Evolutionary conservation across 2,888 invertebrate species (phyloP), one percentile per base, ranked within the genome.

Genomic region (Cryptus armator): DNA sequence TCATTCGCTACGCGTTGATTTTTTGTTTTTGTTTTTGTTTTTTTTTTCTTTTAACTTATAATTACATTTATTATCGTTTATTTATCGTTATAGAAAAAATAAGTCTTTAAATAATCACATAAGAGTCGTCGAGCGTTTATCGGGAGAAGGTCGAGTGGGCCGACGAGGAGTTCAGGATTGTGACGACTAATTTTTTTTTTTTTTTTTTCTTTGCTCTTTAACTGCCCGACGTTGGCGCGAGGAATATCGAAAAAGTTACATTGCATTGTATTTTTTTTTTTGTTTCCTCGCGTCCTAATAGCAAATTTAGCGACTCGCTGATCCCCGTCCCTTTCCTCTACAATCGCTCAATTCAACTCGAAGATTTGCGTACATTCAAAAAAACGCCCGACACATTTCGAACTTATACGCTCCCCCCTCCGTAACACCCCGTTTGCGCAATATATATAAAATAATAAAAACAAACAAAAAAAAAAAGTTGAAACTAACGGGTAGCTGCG

Each of bases 101-200:
- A 93, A 93, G 93, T 93, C 93, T 93, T 93, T 91, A 93, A 93
- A 93, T 92, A 93, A 93, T 93, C 92, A 93, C 93, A 93, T 92
- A 92, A 93, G 90, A 93, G 91, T 92, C 89, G 88, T 89, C 91
- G 91, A 92, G 91, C 89, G 90, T 89, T 83, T 68, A 67, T 82
- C 72, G 78, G 76, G 78, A 78, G 72, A 66, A 68, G 44, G 72
- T 82, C 81, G 81, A 82, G 66, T 64, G 78, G 70, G 48, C 67
- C 77, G 72, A 64, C 74, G 64, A 70, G 79, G 70, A 79, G 53
- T 66, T 75, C 62, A 43, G 75, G 75, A 81, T 75, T 70, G 12
- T 68, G 46, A 48, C 37, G 48, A 48, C 46, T 56, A 46, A 7
- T 24, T 48, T 72, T 59, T 67, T 24, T 29, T 53, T 56, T 24